Evolutionary conservation across 2,888 invertebrate genomes (phyloP).

Genomic region (Limenitis camilla): DNA sequence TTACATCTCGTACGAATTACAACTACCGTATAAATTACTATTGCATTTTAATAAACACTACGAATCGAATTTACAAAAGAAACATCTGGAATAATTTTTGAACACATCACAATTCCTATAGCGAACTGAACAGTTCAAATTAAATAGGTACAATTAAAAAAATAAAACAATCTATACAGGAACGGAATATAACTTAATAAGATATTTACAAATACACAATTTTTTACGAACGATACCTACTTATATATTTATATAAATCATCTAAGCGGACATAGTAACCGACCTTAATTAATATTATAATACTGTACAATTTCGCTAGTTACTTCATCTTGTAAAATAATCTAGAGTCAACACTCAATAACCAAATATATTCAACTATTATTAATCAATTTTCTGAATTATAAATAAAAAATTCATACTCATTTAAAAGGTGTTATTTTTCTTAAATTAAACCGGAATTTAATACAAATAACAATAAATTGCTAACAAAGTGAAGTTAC

Average conservation of each 20-base stretch:
- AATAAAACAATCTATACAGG: conserved; percentile 61
- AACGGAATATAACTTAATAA: conserved; percentile 67
- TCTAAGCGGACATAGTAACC: conserved; percentile 56
- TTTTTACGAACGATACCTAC: conserved; percentile 60
- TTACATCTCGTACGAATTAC: conserved; percentile 60
- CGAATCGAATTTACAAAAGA: conserved; percentile 66
- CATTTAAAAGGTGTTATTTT: no score
- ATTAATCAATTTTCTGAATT: no score
- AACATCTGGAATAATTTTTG: conserved; percentile 48
- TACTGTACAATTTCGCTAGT: conserved; percentile 75
- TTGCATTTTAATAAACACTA: conserved; percentile 70
- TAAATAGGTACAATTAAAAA: conserved; percentile 33
- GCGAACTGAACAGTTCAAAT: conserved; percentile 41
- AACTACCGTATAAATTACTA: conserved; percentile 72
- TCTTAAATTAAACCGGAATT: no score
- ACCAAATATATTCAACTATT: neutral
- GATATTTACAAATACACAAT: conserved; percentile 72
- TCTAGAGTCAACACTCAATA: conserved; percentile 32
- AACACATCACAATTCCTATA: conserved; percentile 71
- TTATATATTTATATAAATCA: conserved; percentile 49
- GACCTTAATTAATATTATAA: conserved; percentile 64
- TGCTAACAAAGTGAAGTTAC: neutral
- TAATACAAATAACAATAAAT: no score
- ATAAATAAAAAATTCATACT: no score
- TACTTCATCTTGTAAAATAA: conserved; percentile 59